A percentile compares a stretch with the other conserved stretches of the same genome.
These are phyloP conservation scores for Euclidia mi DNA, from an alignment of 2,888 invertebrate genomes.

Conservation along the genomic window DNA sequence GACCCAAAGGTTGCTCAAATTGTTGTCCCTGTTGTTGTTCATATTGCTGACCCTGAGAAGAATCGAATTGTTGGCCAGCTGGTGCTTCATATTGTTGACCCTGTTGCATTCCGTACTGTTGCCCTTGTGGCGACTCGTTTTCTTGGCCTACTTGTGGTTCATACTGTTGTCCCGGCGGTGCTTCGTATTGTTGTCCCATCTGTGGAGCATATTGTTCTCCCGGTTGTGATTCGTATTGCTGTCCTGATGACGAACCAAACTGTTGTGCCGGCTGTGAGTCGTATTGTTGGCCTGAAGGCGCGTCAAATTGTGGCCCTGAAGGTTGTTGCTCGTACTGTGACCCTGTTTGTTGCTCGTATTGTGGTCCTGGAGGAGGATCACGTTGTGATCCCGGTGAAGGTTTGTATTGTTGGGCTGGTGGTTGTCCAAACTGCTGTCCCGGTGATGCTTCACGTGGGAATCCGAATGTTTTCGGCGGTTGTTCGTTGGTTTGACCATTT, in stretches of 20 bases:
- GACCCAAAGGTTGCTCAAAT: neutral
- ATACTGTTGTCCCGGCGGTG: neutral
- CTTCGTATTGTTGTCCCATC: neutral
- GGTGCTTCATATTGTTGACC: neutral
- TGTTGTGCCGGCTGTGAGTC: neutral
- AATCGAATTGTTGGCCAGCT: neutral
- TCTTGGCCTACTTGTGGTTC: conserved; percentile 4
- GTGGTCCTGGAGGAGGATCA: neutral
- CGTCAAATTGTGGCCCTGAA: neutral
- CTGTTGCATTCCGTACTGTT: neutral
- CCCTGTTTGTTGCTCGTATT: neutral
- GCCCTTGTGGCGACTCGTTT: neutral
- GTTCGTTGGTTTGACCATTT: too few species aligned
- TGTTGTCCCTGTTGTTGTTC: neutral
- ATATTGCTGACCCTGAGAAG: neutral
- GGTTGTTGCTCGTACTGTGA: conserved; percentile 1
- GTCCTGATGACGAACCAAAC: too few species aligned
- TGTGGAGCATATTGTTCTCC: conserved; percentile 1
- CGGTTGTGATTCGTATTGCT: neutral
- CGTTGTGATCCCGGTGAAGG: neutral
- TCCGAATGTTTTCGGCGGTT: too few species aligned
- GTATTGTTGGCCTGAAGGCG: neutral
- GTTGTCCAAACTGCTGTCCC: neutral
- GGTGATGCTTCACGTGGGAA: neutral
- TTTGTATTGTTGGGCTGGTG: neutral